Conservation (phyloP, 2,113 vertebrate species). For the Mus pahari region DNA sequence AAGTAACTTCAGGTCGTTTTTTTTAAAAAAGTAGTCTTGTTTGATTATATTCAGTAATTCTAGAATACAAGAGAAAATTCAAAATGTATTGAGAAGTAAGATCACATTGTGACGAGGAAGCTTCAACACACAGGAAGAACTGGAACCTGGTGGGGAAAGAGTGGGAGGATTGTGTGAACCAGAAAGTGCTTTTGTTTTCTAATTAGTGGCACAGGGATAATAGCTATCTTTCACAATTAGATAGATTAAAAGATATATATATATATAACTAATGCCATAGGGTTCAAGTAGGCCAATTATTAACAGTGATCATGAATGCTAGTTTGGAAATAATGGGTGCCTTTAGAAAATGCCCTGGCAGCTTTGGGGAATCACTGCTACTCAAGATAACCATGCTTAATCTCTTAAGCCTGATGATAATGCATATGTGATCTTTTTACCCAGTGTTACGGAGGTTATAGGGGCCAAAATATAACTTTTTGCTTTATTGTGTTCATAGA, state of each 20-base stretch:
- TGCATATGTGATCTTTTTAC: neutral
- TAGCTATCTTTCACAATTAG: neutral
- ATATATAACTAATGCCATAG: neutral
- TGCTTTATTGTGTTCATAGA: neutral
- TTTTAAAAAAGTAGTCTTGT: neutral
- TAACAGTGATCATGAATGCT: neutral
- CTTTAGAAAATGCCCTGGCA: neutral
- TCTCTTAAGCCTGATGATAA: neutral
- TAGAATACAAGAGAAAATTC: neutral
- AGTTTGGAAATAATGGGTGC: neutral
- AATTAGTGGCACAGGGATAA: neutral
- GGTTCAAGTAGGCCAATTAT: neutral
- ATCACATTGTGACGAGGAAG: neutral
- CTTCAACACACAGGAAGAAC: neutral
- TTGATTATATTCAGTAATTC: neutral
- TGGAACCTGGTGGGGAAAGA: neutral
- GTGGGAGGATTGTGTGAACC: neutral
- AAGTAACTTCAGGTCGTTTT: constrained; percentile 28
- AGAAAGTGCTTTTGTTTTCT: constrained; percentile 6
- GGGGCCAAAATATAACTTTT: neutral
- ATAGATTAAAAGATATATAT: constrained; percentile 5
- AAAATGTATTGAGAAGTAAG: neutral
- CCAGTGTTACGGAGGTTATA: neutral
- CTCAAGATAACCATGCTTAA: neutral
- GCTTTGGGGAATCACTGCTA: neutral